These are phyloP conservation scores for Phalera bucephala DNA, from an alignment of 2,888 invertebrate genomes.

Conservation along the genomic window DNA sequence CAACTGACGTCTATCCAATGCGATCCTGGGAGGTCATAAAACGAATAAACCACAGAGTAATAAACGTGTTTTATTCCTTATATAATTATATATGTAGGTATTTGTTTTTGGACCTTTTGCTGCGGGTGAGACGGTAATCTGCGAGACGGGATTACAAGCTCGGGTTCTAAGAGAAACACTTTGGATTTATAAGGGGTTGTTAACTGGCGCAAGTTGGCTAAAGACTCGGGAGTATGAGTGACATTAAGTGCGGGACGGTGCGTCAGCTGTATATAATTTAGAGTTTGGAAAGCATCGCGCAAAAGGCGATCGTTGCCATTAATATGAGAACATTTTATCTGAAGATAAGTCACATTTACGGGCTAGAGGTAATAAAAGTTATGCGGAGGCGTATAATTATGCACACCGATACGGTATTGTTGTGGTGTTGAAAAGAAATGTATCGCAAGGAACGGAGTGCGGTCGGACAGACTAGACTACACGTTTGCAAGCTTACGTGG, in stretches of 20 bases:
- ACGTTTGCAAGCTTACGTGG: too few species aligned
- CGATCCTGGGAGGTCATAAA: slow-evolving; percentile 72
- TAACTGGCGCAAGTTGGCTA: slow-evolving; percentile 22
- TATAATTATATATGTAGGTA: slow-evolving; percentile 66
- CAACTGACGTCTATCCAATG: slow-evolving; percentile 72
- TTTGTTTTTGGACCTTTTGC: slow-evolving; percentile 51
- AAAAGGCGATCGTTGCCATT: slow-evolving; percentile 38
- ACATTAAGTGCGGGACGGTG: slow-evolving; percentile 35
- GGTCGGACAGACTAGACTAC: slow-evolving; percentile 9
- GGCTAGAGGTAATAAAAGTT: slow-evolving; percentile 40
- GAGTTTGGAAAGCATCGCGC: slow-evolving; percentile 30
- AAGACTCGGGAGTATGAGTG: slow-evolving; percentile 27
- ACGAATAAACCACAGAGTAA: slow-evolving; percentile 64
- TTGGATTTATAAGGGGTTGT: slow-evolving; percentile 1
- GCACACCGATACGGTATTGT: slow-evolving; percentile 46
- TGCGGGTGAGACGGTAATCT: slow-evolving; percentile 36
- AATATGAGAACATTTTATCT: slow-evolving; percentile 50
- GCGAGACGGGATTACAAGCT: slow-evolving; percentile 1
- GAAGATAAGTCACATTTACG: slow-evolving; percentile 49
- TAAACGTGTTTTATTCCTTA: slow-evolving; percentile 72
- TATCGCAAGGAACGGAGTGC: slow-evolving; percentile 14
- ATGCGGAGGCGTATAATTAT: slow-evolving; percentile 42
- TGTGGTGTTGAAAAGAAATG: slow-evolving; percentile 46
- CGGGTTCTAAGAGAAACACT: slow-evolving; percentile 1
- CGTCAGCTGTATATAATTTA: slow-evolving; percentile 37